phyloP scores from a whole-genome alignment of 2,113 vertebrate genomes.

The Machaerirhynchus nigripectus region DNA sequence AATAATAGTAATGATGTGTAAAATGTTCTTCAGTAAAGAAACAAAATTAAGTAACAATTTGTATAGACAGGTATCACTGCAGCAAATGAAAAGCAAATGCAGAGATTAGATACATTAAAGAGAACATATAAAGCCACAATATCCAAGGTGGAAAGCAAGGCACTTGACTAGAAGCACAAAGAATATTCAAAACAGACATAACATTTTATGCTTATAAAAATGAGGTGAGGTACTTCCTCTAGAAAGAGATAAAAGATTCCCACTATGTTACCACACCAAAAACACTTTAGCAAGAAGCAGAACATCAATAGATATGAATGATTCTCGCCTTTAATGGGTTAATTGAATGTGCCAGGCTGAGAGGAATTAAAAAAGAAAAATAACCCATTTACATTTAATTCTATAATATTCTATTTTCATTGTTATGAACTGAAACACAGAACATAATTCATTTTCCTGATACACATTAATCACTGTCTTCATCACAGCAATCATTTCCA shows the following conservation, averaged over 20 bases:
- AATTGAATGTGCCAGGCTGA: constrained; percentile 13
- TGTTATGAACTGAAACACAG: neutral
- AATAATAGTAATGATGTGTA: neutral
- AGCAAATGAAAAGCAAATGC: neutral
- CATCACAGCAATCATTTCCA: neutral
- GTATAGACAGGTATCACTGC: neutral
- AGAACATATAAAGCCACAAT: neutral
- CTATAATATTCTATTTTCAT: neutral
- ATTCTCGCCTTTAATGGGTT: constrained; percentile 10
- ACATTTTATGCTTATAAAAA: neutral
- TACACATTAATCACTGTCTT: neutral
- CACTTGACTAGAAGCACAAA: neutral
- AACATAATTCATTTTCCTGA: neutral
- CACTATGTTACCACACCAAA: neutral
- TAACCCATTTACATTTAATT: neutral
- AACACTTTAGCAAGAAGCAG: neutral
- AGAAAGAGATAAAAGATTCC: neutral
- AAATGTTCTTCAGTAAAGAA: neutral
- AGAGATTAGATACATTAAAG: neutral
- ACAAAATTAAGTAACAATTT: neutral
- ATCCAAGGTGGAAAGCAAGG: neutral
- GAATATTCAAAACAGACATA: neutral
- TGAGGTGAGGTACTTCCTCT: neutral
- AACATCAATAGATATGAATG: neutral
- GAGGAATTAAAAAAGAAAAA: constrained; percentile 7